Percentiles rank a stretch among this genome's conserved stretches.
Evolutionary conservation across 2,113 vertebrate species (phyloP).

Genomic region (Entomyzon cyanotis): DNA sequence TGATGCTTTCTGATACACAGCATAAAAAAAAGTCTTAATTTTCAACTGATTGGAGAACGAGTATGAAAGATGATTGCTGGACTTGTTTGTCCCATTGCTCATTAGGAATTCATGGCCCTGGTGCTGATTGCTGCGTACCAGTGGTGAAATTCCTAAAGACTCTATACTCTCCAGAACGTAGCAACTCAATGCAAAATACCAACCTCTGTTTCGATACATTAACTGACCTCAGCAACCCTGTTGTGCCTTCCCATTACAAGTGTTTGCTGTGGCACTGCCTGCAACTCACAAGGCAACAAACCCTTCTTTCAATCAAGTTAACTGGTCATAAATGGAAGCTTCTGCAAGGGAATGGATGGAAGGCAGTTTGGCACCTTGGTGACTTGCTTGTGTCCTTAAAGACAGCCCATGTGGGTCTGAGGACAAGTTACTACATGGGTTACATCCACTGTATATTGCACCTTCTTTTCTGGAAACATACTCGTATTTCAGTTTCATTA

Average conservation of each 20-base stretch:
- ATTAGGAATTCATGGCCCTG: background rate
- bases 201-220: background rate
- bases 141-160: background rate
- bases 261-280: background rate
- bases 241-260: background rate
- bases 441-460: background rate
- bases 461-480: background rate
- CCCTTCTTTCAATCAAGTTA: background rate
- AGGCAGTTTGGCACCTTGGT: background rate
- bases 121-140: background rate
- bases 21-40: background rate
- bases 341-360: background rate
- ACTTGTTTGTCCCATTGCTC: background rate
- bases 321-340: background rate
- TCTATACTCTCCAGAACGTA: background rate
- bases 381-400: background rate
- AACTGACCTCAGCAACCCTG: background rate
- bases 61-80: background rate
- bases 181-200: background rate
- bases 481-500: background rate
- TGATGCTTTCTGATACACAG: background rate
- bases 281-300: fast-evolving
- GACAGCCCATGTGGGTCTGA: fast-evolving
- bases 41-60: background rate
- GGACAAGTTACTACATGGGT: background rate